Evolutionary conservation across 2,888 invertebrate genomes (phyloP).

Genomic region (Pediacus dermestoides): DNA sequence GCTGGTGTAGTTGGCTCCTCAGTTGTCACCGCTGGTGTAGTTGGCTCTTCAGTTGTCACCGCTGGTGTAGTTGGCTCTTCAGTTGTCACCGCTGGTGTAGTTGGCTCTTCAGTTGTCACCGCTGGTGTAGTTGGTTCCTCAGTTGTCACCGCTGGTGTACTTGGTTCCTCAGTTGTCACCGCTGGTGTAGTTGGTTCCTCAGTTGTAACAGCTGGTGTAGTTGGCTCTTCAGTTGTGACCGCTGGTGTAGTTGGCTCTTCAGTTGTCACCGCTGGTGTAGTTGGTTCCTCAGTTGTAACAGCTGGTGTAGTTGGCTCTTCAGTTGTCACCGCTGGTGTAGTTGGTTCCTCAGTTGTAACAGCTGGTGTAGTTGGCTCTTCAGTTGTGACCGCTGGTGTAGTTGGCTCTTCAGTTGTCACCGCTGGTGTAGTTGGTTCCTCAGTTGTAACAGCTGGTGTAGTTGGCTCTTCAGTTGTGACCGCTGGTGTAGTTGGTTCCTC

Average conservation of each 20-base stretch:
- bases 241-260: slow-evolving; percentile 43
- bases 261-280: slow-evolving; percentile 1
- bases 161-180: background rate
- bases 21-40: slow-evolving; percentile 6
- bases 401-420: slow-evolving; percentile 37
- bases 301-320: background rate
- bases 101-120: slow-evolving; percentile 37
- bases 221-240: slow-evolving; percentile 26
- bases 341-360: slow-evolving; percentile 6
- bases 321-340: slow-evolving; percentile 6
- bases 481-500: slow-evolving; percentile 7
- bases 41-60: slow-evolving; percentile 6
- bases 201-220: slow-evolving; percentile 2
- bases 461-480: background rate
- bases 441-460: slow-evolving; percentile 16
- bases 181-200: slow-evolving; percentile 7
- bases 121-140: background rate
- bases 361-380: slow-evolving; percentile 11
- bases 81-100: slow-evolving; percentile 30
- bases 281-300: slow-evolving; percentile 16
- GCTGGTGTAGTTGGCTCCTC: background rate
- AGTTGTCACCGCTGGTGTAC: slow-evolving; percentile 16
- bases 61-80: slow-evolving; percentile 11
- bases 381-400: slow-evolving; percentile 30
- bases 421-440: background rate